Evolutionary conservation across 1,140 invertebrate genomes (phyloP), one percentile per base, ranked within the genome.

Genomic region (Andricus grossulariae): DNA sequence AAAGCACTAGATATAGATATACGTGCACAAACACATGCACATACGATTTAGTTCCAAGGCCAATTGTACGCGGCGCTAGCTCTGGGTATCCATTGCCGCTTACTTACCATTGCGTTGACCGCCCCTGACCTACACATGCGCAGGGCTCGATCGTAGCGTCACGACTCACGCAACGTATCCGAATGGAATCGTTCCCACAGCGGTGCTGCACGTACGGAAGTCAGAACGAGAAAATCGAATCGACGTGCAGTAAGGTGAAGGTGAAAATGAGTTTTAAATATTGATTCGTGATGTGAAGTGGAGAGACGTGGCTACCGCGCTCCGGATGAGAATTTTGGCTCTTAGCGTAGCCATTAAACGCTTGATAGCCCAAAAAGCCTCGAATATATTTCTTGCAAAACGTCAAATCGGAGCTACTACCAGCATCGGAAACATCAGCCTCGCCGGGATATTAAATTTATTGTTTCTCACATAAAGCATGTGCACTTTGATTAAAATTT

Each of bases 241-340:
- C 25, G 55, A 21, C 66, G 50, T 70, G 50, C 73, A 78, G 73
- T 75, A 72, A 77, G 75, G 74, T 83, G 81, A 83, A 83, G 75
- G 81, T 80, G 74, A 18, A 55, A n/a, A 50, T 60, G 50, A 49
- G 18, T 73, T 57, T 73, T 21, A 19, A 45, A 21, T 50, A 60
- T 57, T 55, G 11, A 50, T 54, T 25, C 54, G 73, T 57, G 73
- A 16, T 50, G 32, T 45, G 55, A 51, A 21, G 19, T 45, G 55
- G 25, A 50, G 19, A 25, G 72, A 74, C 54, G 55, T 21, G 39
- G 25, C 39, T 74, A 45, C 57, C 55, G 39, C 15, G 19, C 19
- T 50, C 15, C 55, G 21, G 32, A 54, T 4, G 25, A 52, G 51
- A 19, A 13, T 73, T 51, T 73, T 72, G 32, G 71, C 49, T 50